Evolutionary conservation across 2,888 invertebrate species (phyloP).

Genomic region (Papilio demoleus): DNA sequence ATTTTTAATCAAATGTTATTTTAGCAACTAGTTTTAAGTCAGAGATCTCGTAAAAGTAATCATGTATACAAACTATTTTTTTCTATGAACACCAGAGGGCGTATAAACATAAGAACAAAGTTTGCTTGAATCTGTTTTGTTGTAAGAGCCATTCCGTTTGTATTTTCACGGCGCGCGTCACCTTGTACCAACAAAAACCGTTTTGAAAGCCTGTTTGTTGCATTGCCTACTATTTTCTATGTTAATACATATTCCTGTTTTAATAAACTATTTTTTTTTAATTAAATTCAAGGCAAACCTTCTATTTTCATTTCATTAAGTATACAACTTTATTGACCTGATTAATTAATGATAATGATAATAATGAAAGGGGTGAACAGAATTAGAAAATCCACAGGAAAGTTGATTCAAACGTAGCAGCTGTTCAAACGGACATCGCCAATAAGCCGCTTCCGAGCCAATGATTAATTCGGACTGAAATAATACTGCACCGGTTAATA

Average conservation of each 20-base stretch:
- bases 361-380: not conserved
- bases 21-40: too few relatives aligned
- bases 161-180: slow-evolving; percentile 11
- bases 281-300: not conserved
- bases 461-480: slow-evolving; percentile 15
- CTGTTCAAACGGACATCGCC: slow-evolving; percentile 18
- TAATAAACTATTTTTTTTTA: not conserved
- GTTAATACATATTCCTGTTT: too few relatives aligned
- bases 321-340: too few relatives aligned
- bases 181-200: slow-evolving; percentile 4
- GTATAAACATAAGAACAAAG: not conserved
- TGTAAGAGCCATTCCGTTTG: not conserved
- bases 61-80: too few relatives aligned
- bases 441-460: slow-evolving; percentile 14
- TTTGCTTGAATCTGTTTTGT: slow-evolving; percentile 2
- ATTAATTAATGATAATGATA: too few relatives aligned
- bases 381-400: slow-evolving; percentile 18
- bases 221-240: not conserved
- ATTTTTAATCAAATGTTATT: too few relatives aligned
- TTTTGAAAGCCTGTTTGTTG: slow-evolving; percentile 4
- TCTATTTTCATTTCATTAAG: too few relatives aligned
- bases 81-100: too few relatives aligned
- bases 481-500: slow-evolving; percentile 20
- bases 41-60: too few relatives aligned
- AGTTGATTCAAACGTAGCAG: slow-evolving; percentile 14